Base-by-base conservation (phyloP, 2,797 vertebrate genomes). In the Cheirogaleus major region DNA sequence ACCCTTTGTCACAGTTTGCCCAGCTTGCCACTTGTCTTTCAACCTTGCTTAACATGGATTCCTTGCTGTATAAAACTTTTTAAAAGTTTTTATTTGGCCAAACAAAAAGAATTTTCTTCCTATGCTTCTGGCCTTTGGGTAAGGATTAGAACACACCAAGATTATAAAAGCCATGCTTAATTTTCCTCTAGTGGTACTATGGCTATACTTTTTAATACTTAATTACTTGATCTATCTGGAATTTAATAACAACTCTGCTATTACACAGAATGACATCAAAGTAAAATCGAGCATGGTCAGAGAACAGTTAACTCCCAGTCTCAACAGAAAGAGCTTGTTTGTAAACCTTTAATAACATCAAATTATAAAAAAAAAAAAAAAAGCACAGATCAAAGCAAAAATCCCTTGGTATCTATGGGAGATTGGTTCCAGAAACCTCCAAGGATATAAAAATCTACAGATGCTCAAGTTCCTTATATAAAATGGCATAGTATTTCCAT, bases 201-300 rank as follows among this genome's bases (percentile, higher is more conserved):
- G 23, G 52, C 14, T 84, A 4, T 79, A 61, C 35, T 67, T 83
- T 84, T 93, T 81, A 86, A 86, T 11, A 81, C 5, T 93, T 87
- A 86, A 83, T 50, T 78, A 78, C 23, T 86, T 93, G 52, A 73
- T 80, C 12, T 41, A 67, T 7, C 32, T 57, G 32, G 43, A 89
- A 84, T 84, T 95, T 91, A 89, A 50, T 72, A 84, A 63, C 18
- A 69, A 80, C 30, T 80, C 86, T 41, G 79, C 80, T 81, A 84
- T 32, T 79, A 84, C 32, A 72, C 0, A 84, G 25, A 87, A 65
- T 27, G 17, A 11, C 25, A 69, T 92, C 55, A 81, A 90, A 32
- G 43, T 52, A 94, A 59, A 89, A 59, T 20, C 81, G 25, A 90
- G 84, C 63, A 82, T 25, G 6, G 69, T 73, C 59, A 72, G 23